Evolutionary conservation across 2,113 vertebrate species (phyloP).

Genomic region (Oxyruncus cristatus): DNA sequence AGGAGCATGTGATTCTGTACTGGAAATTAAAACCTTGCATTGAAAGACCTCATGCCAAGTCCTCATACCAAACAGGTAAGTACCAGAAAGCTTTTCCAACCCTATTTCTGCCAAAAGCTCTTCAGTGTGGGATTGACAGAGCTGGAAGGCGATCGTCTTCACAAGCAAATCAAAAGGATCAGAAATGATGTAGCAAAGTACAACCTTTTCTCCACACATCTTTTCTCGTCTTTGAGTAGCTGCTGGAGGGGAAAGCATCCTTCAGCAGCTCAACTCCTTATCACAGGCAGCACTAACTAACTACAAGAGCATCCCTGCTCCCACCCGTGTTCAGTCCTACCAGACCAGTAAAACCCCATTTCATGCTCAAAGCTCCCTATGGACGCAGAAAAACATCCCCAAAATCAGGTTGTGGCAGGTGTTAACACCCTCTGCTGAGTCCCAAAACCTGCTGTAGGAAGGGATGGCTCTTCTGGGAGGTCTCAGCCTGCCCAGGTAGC

Average conservation of each 20-base stretch:
- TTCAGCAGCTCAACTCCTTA: neutral
- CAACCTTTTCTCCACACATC: neutral
- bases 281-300: neutral
- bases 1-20: neutral
- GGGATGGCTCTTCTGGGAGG: neutral
- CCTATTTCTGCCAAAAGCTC: neutral
- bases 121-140: neutral
- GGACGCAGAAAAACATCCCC: neutral
- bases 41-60: neutral
- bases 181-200: neutral
- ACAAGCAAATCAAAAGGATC: neutral
- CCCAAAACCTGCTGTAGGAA: neutral
- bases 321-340: rapidly evolving
- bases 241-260: neutral
- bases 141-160: neutral
- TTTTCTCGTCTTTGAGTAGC: neutral
- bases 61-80: neutral
- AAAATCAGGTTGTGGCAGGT: neutral
- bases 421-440: neutral
- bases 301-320: neutral
- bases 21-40: constrained; percentile 1
- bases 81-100: neutral
- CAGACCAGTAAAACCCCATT: neutral
- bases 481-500: neutral
- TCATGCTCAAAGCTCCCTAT: neutral